phyloP scores from a whole-genome alignment of 1,140 invertebrate species.

The Sminthurides bifidus region DNA sequence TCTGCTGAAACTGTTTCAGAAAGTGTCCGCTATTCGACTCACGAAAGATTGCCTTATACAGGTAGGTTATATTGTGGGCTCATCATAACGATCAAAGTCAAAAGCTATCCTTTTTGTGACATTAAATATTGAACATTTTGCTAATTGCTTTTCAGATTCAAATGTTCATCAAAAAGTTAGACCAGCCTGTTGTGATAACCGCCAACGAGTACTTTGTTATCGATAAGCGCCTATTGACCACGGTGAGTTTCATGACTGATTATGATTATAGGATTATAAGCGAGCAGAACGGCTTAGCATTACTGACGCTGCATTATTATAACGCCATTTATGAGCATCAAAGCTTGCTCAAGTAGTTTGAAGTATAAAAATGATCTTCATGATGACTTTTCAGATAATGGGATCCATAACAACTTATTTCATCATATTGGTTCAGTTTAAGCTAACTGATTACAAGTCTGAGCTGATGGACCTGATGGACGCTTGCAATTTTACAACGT shows the following conservation, averaged over 20 bases:
- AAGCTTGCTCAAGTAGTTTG: no score
- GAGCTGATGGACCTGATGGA: neutral
- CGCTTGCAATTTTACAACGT: neutral
- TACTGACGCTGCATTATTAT: no score
- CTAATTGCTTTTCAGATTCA: conserved; percentile 10
- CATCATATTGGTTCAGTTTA: conserved; percentile 18
- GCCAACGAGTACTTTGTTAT: conserved; percentile 16
- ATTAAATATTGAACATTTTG: neutral
- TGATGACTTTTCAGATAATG: conserved; percentile 19
- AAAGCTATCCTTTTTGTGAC: neutral
- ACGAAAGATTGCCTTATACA: neutral
- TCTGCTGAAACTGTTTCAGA: neutral
- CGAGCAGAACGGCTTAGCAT: no score
- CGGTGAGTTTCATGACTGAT: conserved; percentile 4
- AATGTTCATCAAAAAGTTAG: conserved; percentile 16
- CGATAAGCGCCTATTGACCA: conserved; percentile 9
- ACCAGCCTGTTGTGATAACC: conserved; percentile 2
- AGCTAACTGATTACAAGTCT: neutral
- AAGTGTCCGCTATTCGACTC: neutral
- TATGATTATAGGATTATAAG: neutral
- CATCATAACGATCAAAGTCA: neutral
- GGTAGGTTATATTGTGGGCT: neutral
- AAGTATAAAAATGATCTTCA: no score
- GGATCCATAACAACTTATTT: conserved; percentile 19
- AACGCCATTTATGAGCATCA: no score